A percentile compares a stretch with the other conserved stretches of the same genome.
Evolutionary conservation across 2,797 vertebrate genomes (phyloP).

Genomic region (Xerus rutilus): DNA sequence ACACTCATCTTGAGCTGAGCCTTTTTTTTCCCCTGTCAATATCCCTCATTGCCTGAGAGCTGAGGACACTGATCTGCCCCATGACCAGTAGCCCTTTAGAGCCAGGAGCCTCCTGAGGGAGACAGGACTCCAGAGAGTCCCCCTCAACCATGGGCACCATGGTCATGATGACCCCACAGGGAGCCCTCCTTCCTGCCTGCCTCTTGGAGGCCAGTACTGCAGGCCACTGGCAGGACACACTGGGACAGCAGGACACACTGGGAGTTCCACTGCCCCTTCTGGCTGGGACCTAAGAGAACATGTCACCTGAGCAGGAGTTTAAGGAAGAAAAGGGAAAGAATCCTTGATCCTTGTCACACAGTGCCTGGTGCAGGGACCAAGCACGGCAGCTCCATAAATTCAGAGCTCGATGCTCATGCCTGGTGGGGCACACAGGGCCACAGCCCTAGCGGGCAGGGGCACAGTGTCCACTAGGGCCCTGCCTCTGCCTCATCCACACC

Average conservation of each 20-base stretch:
- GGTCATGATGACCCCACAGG: neutral
- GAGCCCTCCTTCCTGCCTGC: neutral
- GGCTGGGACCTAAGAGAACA: neutral
- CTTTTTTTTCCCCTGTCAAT: neutral
- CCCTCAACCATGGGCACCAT: fast-evolving
- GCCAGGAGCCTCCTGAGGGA: neutral
- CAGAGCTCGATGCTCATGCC: neutral
- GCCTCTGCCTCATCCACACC: neutral
- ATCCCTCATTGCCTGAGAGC: neutral
- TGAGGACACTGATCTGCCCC: neutral
- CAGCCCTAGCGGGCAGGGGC: fast-evolving
- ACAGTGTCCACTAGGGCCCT: neutral
- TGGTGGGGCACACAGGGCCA: neutral
- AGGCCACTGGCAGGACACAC: fast-evolving
- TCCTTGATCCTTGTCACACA: neutral
- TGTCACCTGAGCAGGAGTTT: neutral
- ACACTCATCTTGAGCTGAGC: too few relatives aligned
- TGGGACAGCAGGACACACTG: neutral
- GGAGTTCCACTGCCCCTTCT: neutral
- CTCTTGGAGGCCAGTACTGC: neutral
- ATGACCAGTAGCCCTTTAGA: neutral
- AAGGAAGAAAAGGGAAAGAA: neutral
- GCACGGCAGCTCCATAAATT: fast-evolving
- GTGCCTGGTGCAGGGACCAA: neutral
- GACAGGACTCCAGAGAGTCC: fast-evolving